These are phyloP conservation scores for Athetis lepigone DNA, from an alignment of 2,888 invertebrate species.

Conservation along the genomic window DNA sequence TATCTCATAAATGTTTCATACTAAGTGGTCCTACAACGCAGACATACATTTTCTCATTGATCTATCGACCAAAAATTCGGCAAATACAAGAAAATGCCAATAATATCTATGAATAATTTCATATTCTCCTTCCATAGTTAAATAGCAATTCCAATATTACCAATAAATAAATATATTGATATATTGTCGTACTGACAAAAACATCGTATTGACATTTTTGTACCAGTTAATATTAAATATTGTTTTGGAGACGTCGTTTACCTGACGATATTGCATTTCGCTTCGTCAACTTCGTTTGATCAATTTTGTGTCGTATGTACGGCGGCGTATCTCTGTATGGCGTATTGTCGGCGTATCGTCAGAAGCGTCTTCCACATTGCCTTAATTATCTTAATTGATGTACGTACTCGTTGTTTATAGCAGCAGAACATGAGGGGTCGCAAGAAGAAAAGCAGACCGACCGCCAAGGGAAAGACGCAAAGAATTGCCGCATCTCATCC, in stretches of 20 bases:
- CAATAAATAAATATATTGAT: constrained; percentile 6
- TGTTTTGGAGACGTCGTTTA: constrained; percentile 1
- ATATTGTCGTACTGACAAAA: no score
- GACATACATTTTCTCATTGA: no score
- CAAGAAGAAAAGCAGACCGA: no score
- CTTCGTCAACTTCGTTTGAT: constrained; percentile 3
- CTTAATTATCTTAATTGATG: constrained; percentile 11
- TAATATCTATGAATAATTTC: background rate
- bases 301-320: background rate
- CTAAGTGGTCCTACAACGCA: no score
- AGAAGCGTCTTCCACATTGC: background rate
- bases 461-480: no score
- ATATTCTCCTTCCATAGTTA: background rate
- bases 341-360: background rate
- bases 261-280: constrained; percentile 24
- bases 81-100: background rate
- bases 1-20: no score
- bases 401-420: background rate
- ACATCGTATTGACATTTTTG: background rate
- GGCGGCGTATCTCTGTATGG: background rate
- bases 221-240: background rate
- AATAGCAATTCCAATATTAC: background rate
- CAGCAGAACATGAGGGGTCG: no score
- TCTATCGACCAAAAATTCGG: no score
- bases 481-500: no score